A percentile compares a stretch with the other conserved stretches of the same genome.
These are phyloP conservation scores for Pseudomyrmex sp. DNA, from an alignment of 1,140 invertebrate genomes.

Conservation along the genomic window DNA sequence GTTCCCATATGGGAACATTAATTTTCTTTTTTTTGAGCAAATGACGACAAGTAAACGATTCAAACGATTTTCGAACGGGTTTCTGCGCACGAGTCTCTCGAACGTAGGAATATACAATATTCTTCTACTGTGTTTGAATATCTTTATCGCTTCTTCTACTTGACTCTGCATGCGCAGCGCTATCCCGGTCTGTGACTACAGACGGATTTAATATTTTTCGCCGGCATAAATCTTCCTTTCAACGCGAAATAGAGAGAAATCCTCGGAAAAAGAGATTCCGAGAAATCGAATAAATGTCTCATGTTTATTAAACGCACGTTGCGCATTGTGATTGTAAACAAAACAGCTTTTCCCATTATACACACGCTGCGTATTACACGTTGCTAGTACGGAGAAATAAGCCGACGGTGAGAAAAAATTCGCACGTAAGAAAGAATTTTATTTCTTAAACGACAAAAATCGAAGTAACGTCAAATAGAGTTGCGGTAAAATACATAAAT, in stretches of 20 bases:
- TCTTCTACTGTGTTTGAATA: conserved; percentile 52
- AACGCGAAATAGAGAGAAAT: conserved; percentile 54
- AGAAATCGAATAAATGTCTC: conserved; percentile 60
- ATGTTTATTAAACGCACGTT: conserved; percentile 59
- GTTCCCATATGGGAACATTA: background rate
- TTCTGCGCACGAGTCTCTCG: background rate
- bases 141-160: conserved; percentile 58
- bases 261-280: conserved; percentile 38
- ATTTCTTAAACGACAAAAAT: background rate
- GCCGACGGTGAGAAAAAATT: background rate
- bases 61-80: background rate
- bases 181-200: conserved; percentile 36
- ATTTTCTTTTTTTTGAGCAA: conserved; percentile 7
- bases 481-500: background rate
- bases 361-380: conserved; percentile 21
- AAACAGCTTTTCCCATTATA: conserved; percentile 16
- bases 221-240: conserved; percentile 54
- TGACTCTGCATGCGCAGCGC: conserved; percentile 44
- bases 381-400: conserved; percentile 12
- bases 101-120: conserved; percentile 52
- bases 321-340: conserved; percentile 49
- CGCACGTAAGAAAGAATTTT: background rate
- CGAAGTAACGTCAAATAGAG: background rate
- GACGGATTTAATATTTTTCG: conserved; percentile 60
- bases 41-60: conserved; percentile 27